Evolutionary conservation across 1,140 invertebrate genomes (phyloP), one percentile per base, ranked within the genome.

Genomic region (Pinna nobilis): DNA sequence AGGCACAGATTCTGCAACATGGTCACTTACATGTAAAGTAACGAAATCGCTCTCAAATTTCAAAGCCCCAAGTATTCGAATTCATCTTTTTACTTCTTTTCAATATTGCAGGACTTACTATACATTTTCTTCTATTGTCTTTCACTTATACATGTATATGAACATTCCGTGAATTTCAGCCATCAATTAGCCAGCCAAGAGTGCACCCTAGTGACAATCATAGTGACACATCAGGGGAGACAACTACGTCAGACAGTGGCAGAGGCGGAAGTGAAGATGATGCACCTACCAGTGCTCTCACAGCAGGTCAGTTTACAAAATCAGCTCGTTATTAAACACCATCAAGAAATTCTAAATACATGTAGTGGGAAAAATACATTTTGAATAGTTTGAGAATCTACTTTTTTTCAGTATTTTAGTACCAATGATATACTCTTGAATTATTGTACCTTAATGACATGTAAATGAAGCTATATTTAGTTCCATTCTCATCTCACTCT

Each of bases 151-250:
- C n/a, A 32, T n/a, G 37, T 35, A 59, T 35, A 33, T 3, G 18
- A 32, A 32, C 13, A 30, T 59, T 47, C 53, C n/a, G n/a, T 57
- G 20, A 57, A 57, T 57, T 57, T 33, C 53, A 32, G n/a, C 13
- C n/a, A 59, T 59, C 55, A 59, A 59, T 59, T 35, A 59, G 33
- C 37, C 55, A 59, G 55, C 20, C 23, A 30, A 60, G 65, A 59
- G 55, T 50, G 13, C 73, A 75, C 37, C 73, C 73, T 47, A 65
- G 73, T 63, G 77, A 79, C 66, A 68, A 67, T 23, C 63, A 76
- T 35, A 79, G 77, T 59, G 74, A 79, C 41, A 71, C 70, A n/a
- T 79, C 77, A 63, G 77, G 77, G 66, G 77, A 79, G 61, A 76
- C 74, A 57, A 70, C 65, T n/a, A 65, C 77, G 9, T 76, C 70